Percentiles rank a stretch among this genome's conserved stretches.
Conservation (phyloP, 2,888 invertebrate species). For the Eudemis profundana region DNA sequence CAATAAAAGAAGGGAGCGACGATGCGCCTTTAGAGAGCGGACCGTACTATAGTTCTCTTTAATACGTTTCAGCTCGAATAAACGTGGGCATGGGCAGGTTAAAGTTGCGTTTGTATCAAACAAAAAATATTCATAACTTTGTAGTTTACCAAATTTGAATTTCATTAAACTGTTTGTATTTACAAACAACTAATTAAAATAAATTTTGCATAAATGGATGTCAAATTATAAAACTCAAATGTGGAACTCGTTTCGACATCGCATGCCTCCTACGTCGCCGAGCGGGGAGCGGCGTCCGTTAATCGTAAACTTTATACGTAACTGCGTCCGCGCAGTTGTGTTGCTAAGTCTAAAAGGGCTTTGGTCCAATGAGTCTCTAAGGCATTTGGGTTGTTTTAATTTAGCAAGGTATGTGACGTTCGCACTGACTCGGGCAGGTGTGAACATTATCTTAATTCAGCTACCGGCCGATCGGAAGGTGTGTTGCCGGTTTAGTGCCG, state of each 20-base stretch:
- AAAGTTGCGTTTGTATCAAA: too few species aligned
- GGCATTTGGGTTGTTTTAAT: conserved; percentile 33
- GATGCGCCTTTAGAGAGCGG: conserved; percentile 7
- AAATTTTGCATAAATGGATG: conserved; percentile 32
- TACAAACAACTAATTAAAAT: conserved; percentile 21
- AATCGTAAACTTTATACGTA: conserved; percentile 49
- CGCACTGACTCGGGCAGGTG: conserved; percentile 76
- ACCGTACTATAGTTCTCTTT: not conserved
- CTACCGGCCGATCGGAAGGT: conserved; percentile 72
- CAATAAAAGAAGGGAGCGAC: conserved; percentile 64
- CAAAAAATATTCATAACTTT: conserved; percentile 12
- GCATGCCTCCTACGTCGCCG: conserved; percentile 40
- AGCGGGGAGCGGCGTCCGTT: conserved; percentile 34
- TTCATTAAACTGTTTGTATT: conserved; percentile 20
- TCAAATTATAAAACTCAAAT: conserved; percentile 42
- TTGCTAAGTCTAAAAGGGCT: not conserved
- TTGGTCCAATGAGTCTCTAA: not conserved
- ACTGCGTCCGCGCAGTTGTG: conserved; percentile 43
- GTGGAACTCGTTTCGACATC: conserved; percentile 42
- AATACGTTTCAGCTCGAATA: not conserved
- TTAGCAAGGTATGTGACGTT: conserved; percentile 74
- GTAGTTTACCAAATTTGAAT: conserved; percentile 15
- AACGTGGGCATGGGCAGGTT: not conserved
- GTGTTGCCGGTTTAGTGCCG: conserved; percentile 63
- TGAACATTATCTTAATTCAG: conserved; percentile 84